Evolutionary conservation across 2,797 vertebrate genomes (phyloP).

Genomic region (Cossypha dichroa): DNA sequence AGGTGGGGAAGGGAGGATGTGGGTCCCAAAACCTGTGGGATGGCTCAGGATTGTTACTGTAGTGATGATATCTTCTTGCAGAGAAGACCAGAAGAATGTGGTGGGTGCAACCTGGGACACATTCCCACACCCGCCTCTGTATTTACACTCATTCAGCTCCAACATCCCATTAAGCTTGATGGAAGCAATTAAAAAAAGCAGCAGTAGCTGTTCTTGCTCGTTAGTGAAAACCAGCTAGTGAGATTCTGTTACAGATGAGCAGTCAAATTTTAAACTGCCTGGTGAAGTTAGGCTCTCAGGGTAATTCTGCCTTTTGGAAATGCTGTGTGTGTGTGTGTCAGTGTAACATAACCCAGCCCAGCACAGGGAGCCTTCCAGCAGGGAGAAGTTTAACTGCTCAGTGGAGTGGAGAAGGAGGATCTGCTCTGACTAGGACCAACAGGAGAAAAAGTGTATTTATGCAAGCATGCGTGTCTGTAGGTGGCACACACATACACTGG

Average conservation of each 20-base stretch:
- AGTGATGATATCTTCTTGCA: conserved; percentile 19
- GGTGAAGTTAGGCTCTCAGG: neutral
- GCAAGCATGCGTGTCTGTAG: neutral
- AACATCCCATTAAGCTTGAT: conserved; percentile 37
- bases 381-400: neutral
- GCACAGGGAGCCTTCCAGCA: neutral
- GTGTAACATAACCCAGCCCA: neutral
- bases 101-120: conserved; percentile 36
- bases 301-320: neutral
- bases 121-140: conserved; percentile 28
- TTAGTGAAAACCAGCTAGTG: conserved; percentile 7
- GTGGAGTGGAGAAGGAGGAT: neutral
- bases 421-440: neutral
- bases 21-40: neutral
- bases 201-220: conserved; percentile 39
- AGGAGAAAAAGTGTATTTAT: neutral
- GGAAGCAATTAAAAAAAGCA: conserved; percentile 35
- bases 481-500: neutral
- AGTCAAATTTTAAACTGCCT: conserved; percentile 31
- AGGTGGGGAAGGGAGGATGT: neutral
- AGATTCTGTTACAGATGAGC: conserved; percentile 39
- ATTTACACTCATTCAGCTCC: conserved; percentile 27
- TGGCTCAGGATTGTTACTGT: neutral
- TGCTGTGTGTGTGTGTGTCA: fast-evolving
- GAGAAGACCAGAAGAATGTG: conserved; percentile 28